Percentiles rank a stretch among this genome's conserved stretches.
These are phyloP conservation scores for Brachyrhaphis roseni DNA, from an alignment of 2,797 vertebrate genomes.

Conservation along the genomic window DNA sequence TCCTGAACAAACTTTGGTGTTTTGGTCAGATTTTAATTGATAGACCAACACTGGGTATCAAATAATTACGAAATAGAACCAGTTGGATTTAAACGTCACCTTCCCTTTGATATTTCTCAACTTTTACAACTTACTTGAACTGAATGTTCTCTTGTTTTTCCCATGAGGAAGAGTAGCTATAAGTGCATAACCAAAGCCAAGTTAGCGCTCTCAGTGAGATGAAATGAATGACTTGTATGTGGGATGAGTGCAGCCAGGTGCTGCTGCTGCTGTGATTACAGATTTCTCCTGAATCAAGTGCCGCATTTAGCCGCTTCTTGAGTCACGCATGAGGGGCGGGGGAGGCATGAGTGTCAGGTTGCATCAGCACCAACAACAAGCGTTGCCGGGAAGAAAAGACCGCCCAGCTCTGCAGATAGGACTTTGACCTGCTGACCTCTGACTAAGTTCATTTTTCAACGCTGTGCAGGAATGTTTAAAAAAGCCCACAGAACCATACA, in stretches of 20 bases:
- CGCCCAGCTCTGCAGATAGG: slow-evolving; percentile 33
- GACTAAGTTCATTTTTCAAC: slow-evolving; percentile 43
- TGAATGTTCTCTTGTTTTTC: background rate
- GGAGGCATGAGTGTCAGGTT: slow-evolving; percentile 44
- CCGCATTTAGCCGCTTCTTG: slow-evolving; percentile 47
- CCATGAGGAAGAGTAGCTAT: background rate
- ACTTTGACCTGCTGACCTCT: slow-evolving; percentile 42
- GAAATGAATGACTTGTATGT: background rate
- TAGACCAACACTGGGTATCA: background rate
- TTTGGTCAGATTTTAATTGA: background rate
- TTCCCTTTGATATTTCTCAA: background rate
- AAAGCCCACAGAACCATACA: slow-evolving; percentile 52
- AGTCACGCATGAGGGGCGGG: slow-evolving; percentile 27
- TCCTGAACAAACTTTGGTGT: background rate
- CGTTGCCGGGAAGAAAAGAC: slow-evolving; percentile 29
- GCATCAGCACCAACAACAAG: slow-evolving; percentile 52
- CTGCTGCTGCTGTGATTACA: slow-evolving; percentile 18
- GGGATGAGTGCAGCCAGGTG: background rate
- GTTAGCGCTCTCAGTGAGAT: background rate
- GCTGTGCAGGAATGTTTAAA: slow-evolving; percentile 32
- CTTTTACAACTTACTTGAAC: background rate
- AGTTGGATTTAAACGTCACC: background rate
- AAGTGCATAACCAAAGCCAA: background rate
- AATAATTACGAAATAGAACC: background rate
- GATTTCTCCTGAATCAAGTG: slow-evolving; percentile 19